These are phyloP conservation scores for Drosophila multiciliata DNA, from an alignment of 2,888 invertebrate species.

Conservation along the genomic window DNA sequence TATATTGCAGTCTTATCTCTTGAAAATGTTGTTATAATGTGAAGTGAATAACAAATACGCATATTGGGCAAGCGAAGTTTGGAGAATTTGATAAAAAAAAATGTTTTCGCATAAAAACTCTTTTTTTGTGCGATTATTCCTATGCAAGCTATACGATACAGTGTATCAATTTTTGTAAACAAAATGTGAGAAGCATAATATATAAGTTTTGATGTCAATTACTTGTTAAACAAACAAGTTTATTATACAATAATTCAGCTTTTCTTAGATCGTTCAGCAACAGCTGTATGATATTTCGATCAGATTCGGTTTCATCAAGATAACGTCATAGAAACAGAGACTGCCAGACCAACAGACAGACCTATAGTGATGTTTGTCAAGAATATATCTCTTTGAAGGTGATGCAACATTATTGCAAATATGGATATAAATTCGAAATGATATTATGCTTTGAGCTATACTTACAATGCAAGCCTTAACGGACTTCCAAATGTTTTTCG, in stretches of 20 bases:
- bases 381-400: neutral
- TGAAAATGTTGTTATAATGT: neutral
- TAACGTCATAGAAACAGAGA: neutral
- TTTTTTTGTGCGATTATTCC: neutral
- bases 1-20: neutral
- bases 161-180: neutral
- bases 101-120: neutral
- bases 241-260: neutral
- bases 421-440: neutral
- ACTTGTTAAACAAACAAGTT: neutral
- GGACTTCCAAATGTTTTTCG: slow-evolving; percentile 85
- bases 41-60: neutral
- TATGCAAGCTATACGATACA: neutral
- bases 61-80: neutral
- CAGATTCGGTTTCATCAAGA: neutral
- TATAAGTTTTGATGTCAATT: neutral
- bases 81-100: neutral
- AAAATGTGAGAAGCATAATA: neutral
- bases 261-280: neutral
- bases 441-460: slow-evolving; percentile 30
- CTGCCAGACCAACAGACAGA: neutral
- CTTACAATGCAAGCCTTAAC: slow-evolving; percentile 86
- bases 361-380: neutral
- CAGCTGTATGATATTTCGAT: neutral
- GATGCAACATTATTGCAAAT: neutral